Evolutionary conservation across 1,140 invertebrate genomes (phyloP), one percentile per base, ranked within the genome.

Genomic region (Babylonia areolata): DNA sequence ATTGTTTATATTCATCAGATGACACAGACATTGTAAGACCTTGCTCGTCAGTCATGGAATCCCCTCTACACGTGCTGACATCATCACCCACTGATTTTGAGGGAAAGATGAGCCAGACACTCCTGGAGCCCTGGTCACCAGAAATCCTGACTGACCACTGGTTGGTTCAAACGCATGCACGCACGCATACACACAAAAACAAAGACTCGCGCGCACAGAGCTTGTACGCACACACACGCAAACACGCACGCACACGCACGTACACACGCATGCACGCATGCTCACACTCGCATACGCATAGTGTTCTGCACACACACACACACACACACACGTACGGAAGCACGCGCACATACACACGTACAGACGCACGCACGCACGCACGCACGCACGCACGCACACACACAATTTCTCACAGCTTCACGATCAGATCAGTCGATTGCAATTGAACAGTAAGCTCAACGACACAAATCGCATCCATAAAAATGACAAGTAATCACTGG

Each of bases 231-330:
- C 31, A 77, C 73, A 77, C 73, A 77, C 31, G 35, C 73, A 77
- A 12, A 77, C 31, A 79, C 39, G 42, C 39, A 79, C 39, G 42
- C 77, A 79, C 39, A 79, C 77, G 42, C 77, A 42, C 39, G 42
- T 28, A 42, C 39, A 79, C 77, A 79, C 77, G 28, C 77, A 79
- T 28, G 42, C 77, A 79, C 39, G 42, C 39, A 79, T 39, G 35
- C 39, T 42, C 39, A 79, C 77, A 42, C 77, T 42, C 39, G 42
- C 77, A 79, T n/a, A n/a, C n/a, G n/a, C n/a, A n/a, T n/a, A n/a
- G n/a, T n/a, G n/a, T n/a, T n/a, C 39, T 6, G 6, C 33, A 73
- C 9, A 73, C 71, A 73, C 71, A 73, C 31, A 73, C 71, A 35
- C n/a, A 73, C 71, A 73, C n/a, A 73, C 71, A 73, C n/a, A 73